phyloP scores from a whole-genome alignment of 2,888 invertebrate species.

The Lordiphosa andalusiaca region DNA sequence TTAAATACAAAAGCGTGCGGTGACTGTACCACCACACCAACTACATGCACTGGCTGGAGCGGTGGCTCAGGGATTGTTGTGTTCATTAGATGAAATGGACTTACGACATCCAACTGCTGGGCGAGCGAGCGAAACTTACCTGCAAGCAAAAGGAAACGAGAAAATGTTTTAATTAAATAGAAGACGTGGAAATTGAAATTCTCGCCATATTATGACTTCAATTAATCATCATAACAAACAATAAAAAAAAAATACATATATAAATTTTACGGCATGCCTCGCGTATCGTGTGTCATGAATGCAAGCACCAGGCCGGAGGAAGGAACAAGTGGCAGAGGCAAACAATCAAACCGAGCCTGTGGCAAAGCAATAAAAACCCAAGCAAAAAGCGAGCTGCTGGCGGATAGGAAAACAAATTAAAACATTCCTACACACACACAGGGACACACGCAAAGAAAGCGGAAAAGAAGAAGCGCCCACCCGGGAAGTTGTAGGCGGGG shows the following conservation, averaged over 20 bases:
- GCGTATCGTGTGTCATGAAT: constrained; percentile 70
- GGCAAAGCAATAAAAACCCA: constrained; percentile 69
- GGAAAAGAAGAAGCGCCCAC: constrained; percentile 10
- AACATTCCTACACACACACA: constrained; percentile 67
- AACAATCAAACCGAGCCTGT: constrained; percentile 72
- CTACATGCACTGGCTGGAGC: no score
- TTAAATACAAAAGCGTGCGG: constrained; percentile 64
- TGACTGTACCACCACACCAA: constrained; percentile 9
- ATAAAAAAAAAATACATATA: constrained; percentile 45
- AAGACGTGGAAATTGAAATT: constrained; percentile 54
- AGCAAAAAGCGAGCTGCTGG: constrained; percentile 48
- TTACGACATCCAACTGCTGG: constrained; percentile 35
- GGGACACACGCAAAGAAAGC: constrained; percentile 16
- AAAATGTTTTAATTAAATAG: constrained; percentile 64
- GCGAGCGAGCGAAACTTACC: constrained; percentile 55
- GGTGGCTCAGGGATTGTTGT: constrained; percentile 28
- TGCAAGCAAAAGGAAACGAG: constrained; percentile 45
- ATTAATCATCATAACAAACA: constrained; percentile 75
- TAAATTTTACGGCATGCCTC: constrained; percentile 56
- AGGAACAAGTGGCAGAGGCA: constrained; percentile 62
- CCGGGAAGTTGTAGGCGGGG: constrained; percentile 36
- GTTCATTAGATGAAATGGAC: constrained; percentile 57
- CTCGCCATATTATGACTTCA: constrained; percentile 68
- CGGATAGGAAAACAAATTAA: constrained; percentile 76
- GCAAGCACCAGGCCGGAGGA: constrained; percentile 48